Conservation (phyloP, 1,140 invertebrate species). For the Temnothorax longispinosus region DNA sequence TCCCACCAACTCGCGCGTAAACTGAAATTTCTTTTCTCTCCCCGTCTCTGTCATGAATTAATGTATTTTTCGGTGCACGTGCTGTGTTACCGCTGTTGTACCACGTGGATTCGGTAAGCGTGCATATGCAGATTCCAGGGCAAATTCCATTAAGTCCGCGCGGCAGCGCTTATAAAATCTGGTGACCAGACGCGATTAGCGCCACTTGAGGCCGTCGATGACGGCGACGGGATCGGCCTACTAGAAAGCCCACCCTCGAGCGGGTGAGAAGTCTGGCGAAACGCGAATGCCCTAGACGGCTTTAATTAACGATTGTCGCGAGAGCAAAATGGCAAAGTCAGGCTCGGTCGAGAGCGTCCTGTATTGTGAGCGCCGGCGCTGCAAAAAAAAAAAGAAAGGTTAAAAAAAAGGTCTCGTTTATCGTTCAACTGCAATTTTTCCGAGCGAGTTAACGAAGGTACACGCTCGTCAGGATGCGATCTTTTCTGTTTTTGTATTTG, state of each 20-base stretch:
- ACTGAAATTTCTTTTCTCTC: neutral
- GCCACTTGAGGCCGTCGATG: neutral
- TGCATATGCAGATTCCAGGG: neutral
- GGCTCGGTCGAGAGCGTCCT: constrained; percentile 28
- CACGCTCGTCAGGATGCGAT: constrained; percentile 20
- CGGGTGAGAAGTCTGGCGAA: constrained; percentile 44
- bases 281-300: constrained; percentile 60
- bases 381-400: constrained; percentile 32
- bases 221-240: neutral
- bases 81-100: neutral
- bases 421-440: constrained; percentile 25
- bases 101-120: neutral
- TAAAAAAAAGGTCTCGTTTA: constrained; percentile 17
- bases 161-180: constrained; percentile 50
- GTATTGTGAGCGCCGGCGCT: constrained; percentile 18
- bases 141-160: constrained; percentile 51
- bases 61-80: neutral
- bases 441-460: constrained; percentile 44
- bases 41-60: neutral
- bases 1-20: neutral
- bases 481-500: constrained; percentile 8
- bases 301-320: constrained; percentile 75
- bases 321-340: constrained; percentile 45
- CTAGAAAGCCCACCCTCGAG: neutral
- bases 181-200: constrained; percentile 62